phyloP scores from a whole-genome alignment of 1,140 invertebrate genomes.

The Drosophila baimaii region DNA sequence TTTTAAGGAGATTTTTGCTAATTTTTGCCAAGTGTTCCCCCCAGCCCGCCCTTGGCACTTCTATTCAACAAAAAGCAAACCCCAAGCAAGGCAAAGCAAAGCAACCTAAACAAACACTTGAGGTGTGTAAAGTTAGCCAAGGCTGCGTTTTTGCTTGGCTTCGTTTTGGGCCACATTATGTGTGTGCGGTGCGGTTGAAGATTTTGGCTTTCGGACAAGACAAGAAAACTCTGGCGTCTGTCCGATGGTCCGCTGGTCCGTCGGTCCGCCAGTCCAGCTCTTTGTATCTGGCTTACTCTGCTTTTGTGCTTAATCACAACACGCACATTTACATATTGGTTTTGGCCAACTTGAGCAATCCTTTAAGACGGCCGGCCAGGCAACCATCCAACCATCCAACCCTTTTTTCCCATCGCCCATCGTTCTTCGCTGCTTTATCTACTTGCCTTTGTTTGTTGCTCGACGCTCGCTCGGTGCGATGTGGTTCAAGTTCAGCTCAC shows the following conservation, averaged over 20 bases:
- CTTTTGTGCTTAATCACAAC: conserved; percentile 81
- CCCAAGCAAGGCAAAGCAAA: conserved; percentile 60
- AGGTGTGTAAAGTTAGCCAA: conserved; percentile 82
- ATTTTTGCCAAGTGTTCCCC: conserved; percentile 39
- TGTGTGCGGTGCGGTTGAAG: conserved; percentile 52
- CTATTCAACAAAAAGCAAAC: conserved; percentile 33
- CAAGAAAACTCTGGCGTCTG: conserved; percentile 35
- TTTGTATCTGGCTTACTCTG: conserved; percentile 58
- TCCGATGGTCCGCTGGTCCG: conserved; percentile 5
- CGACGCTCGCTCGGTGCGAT: conserved; percentile 51
- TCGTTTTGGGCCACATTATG: conserved; percentile 61
- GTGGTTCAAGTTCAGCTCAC: conserved; percentile 68
- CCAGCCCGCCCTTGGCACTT: neutral
- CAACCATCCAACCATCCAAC: conserved; percentile 43
- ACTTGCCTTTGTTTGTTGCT: conserved; percentile 35
- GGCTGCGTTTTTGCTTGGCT: conserved; percentile 74
- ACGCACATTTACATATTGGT: conserved; percentile 83
- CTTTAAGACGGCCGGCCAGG: conserved; percentile 63
- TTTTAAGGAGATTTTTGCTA: conserved; percentile 23
- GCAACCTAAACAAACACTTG: conserved; percentile 82
- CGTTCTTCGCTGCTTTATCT: conserved; percentile 63
- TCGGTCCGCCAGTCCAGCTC: conserved; percentile 19
- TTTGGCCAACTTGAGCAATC: conserved; percentile 82
- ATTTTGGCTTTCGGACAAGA: conserved; percentile 52
- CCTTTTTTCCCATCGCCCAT: conserved; percentile 55